Evolutionary conservation across 2,888 invertebrate genomes (phyloP).

Genomic region (Tenthredo distinguenda): DNA sequence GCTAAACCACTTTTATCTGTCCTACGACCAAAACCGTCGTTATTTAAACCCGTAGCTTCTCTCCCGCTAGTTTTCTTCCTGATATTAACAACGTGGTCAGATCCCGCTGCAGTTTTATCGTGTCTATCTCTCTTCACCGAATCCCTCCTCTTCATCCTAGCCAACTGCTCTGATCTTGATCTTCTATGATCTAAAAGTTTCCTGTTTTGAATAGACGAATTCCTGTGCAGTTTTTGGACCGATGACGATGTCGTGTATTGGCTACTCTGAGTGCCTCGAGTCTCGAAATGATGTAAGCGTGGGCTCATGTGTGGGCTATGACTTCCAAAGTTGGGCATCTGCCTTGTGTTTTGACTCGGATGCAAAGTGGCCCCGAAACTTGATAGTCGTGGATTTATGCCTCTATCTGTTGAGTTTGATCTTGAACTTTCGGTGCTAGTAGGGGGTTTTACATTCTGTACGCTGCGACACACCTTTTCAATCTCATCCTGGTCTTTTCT

Average conservation of each 20-base stretch:
- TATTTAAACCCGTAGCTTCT: constrained; percentile 59
- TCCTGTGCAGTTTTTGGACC: constrained; percentile 54
- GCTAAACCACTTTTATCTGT: constrained; percentile 73
- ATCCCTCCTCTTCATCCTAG: constrained; percentile 67
- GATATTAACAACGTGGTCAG: background rate
- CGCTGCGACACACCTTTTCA: constrained; percentile 54
- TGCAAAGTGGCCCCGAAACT: constrained; percentile 73
- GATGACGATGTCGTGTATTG: constrained; percentile 55
- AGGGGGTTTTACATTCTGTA: constrained; percentile 59
- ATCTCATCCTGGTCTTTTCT: constrained; percentile 58
- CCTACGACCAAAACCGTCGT: constrained; percentile 75
- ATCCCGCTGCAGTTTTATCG: constrained; percentile 43
- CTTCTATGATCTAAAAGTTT: constrained; percentile 73
- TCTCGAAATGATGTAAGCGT: constrained; percentile 74
- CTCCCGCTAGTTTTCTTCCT: constrained; percentile 1
- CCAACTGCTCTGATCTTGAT: constrained; percentile 72
- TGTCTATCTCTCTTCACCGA: constrained; percentile 60
- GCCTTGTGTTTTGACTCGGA: constrained; percentile 74
- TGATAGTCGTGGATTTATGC: constrained; percentile 68
- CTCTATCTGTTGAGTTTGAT: constrained; percentile 74
- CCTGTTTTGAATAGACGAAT: constrained; percentile 68
- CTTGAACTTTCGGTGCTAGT: constrained; percentile 74
- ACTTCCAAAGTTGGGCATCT: constrained; percentile 75
- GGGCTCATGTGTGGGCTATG: constrained; percentile 74
- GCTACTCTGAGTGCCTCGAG: constrained; percentile 59